These are phyloP conservation scores for Mythimna pallens DNA, from an alignment of 2,888 invertebrate genomes.

Conservation along the genomic window DNA sequence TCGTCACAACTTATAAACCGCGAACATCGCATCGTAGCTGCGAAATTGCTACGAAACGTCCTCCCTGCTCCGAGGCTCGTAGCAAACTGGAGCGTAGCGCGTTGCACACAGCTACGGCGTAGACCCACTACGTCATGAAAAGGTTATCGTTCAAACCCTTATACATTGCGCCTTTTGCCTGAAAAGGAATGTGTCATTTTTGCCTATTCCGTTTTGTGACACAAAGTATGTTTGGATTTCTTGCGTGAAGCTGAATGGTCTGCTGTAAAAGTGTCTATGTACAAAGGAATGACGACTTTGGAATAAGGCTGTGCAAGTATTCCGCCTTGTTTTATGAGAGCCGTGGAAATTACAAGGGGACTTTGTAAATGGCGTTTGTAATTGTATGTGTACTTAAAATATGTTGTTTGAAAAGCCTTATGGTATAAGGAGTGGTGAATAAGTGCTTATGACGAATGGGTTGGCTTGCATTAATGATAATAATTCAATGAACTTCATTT, in stretches of 20 bases:
- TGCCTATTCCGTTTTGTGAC: slow-evolving; percentile 82
- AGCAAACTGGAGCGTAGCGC: slow-evolving; percentile 82
- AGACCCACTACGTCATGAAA: slow-evolving; percentile 80
- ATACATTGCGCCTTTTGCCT: slow-evolving; percentile 86
- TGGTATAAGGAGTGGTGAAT: neutral
- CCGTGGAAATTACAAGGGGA: slow-evolving; percentile 37
- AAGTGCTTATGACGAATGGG: neutral
- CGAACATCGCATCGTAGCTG: slow-evolving; percentile 50
- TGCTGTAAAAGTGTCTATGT: slow-evolving; percentile 64
- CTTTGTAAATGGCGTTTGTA: slow-evolving; percentile 32
- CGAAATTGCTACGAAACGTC: slow-evolving; percentile 67
- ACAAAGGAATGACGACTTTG: slow-evolving; percentile 59
- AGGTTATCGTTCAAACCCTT: slow-evolving; percentile 85
- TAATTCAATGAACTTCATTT: too few relatives aligned
- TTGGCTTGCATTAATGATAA: neutral
- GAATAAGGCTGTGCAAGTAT: slow-evolving; percentile 49
- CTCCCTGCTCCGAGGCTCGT: slow-evolving; percentile 74
- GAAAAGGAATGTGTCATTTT: slow-evolving; percentile 86
- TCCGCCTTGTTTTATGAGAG: slow-evolving; percentile 45
- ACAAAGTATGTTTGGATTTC: slow-evolving; percentile 83
- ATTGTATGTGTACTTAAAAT: slow-evolving; percentile 31
- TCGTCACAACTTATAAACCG: slow-evolving; percentile 48
- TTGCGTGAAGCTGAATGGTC: slow-evolving; percentile 68
- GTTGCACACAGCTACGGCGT: slow-evolving; percentile 75
- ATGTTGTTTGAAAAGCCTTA: slow-evolving; percentile 10